Evolutionary conservation across 2,888 invertebrate genomes (phyloP), one percentile per base, ranked within the genome.

Genomic region (Leptinotarsa juncta): DNA sequence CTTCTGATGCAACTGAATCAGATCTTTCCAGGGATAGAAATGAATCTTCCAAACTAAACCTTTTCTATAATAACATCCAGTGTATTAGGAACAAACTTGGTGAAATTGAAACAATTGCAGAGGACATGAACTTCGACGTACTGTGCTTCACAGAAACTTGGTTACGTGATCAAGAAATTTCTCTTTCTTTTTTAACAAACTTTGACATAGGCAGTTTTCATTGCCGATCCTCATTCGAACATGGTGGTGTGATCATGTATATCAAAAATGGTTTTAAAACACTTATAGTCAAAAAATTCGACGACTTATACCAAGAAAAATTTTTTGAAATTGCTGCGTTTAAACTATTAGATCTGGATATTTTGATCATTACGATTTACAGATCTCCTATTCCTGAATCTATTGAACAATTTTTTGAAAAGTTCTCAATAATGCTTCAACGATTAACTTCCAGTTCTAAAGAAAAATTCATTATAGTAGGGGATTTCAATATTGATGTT

Each of bases 151-250:
- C 65, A 4, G 65, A 66, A 48, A 66, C 65, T 3, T 66, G 65
- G 65, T 66, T 66, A 66, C 65, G 65, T 66, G 48, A 66, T n/a
- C 65, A 66, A 32, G 65, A 66, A 66, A 16, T 49, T 18, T 48
- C 49, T n/a, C 48, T 20, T 67, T 67, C 50, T 42, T 20, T 67
- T 7, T 50, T 51, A 23, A 49, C 26, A 67, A 51, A 67, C 49
- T 49, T 67, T 20, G 48, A 67, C 18, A 50, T 67, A 14, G 67
- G 42, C 49, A 50, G 67, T 26, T 50, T 67, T 50, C 50, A 50
- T 20, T 67, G 67, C 18, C 32, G 51, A 49, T 4, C 32, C 15
- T 67, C 20, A 16, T 67, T 50, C n/a, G 51, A 67, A 67, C 67
- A 67, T 48, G 67, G 67, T 18, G 67, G 67, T 50, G 67, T 67